Evolutionary conservation across 2,113 vertebrate species (phyloP).

Genomic region (Carlito syrichta): DNA sequence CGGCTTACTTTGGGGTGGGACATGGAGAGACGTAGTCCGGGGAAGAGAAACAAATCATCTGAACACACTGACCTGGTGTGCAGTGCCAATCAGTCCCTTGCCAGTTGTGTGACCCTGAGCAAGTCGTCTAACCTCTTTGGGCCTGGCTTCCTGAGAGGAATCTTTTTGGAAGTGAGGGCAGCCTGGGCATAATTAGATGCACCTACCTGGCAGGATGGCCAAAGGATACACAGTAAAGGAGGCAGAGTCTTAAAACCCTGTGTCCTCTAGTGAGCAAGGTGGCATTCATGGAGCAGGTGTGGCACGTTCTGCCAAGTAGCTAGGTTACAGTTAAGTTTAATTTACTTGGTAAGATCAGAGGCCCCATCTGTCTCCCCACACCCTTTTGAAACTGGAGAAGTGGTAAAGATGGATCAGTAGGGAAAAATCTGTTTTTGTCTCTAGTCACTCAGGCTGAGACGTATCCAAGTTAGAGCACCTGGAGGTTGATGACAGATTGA

Average conservation of each 20-base stretch:
- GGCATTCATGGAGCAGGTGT: fast-evolving
- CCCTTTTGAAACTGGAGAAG: not conserved
- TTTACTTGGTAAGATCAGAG: not conserved
- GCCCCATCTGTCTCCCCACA: not conserved
- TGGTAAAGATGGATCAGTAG: fast-evolving
- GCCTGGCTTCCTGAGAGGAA: not conserved
- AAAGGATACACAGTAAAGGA: no score
- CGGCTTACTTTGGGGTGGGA: no score
- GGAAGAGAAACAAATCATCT: not conserved
- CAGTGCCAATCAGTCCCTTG: not conserved
- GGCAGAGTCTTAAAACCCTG: fast-evolving
- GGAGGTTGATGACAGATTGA: not conserved
- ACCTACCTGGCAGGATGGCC: fast-evolving
- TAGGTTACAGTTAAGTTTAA: not conserved
- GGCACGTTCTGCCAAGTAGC: fast-evolving
- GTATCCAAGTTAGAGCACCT: not conserved
- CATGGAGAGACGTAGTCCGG: no score
- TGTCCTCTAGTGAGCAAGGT: fast-evolving
- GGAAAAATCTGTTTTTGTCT: not conserved
- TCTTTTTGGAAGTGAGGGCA: no score
- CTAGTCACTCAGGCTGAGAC: not conserved
- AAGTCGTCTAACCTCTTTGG: fast-evolving
- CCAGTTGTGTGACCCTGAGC: fast-evolving
- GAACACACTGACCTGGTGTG: no score
- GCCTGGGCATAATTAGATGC: no score